Base-by-base conservation (phyloP, 2,888 invertebrate genomes). In the Archips xylosteana region DNA sequence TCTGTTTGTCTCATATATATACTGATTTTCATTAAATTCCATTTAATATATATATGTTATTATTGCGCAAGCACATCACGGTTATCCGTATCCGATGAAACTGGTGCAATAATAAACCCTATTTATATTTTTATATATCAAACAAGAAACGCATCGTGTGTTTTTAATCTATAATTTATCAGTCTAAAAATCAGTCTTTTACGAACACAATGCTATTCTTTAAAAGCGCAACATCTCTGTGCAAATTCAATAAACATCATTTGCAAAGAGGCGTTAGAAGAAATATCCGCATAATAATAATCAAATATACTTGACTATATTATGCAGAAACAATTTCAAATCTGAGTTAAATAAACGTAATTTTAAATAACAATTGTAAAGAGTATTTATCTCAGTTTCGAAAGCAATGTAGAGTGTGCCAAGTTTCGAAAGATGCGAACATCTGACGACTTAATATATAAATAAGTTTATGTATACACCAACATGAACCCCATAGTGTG, bases 141-240 rank as follows among this genome's bases (percentile, higher is more conserved):
- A 78, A 82, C 2, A 65, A 74, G 83, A 79, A 80, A 78, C 70
- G 70, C 83, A 88, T 85, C 83, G 86, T 80, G 80, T 78, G 65
- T 74, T 61, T 71, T 67, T 36, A 13, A 65, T 51, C 59, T 13
- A 54, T 8, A 54, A 54, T 54, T 4, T 23, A 12, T 39, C 54
- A 54, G 54, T 54, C 54, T 54, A 9, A 51, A 62, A 51, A 70
- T 76, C 62, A 78, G 76, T 79, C 79, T 78, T 49, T 79, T 62
- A 78, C 75, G 71, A 42, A 70, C 83, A 86, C 85, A 84, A 86
- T 85, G 83, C 76, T 75, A 81, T 82, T 81, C 80, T 79, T 76
- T 3, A 77, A 75, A 75, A 70, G n/a, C 70, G 70, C 68, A 73
- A 73, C 64, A 65, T 70, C 73, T 51, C 39, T 69, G 10, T 68